Evolutionary conservation across 2,113 vertebrate genomes (phyloP).

Genomic region (Monopterus albus): DNA sequence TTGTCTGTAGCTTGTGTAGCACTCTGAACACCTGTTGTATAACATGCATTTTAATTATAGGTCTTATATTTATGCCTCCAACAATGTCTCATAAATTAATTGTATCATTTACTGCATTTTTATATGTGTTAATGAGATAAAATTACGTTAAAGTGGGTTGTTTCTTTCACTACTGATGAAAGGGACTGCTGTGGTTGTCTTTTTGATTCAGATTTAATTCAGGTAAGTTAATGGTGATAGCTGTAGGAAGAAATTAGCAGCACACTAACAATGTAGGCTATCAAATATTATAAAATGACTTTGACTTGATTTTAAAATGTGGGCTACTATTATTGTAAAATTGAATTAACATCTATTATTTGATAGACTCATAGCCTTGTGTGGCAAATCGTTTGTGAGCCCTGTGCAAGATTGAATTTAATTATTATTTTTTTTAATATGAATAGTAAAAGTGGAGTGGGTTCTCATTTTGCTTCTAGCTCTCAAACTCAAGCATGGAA

Average conservation of each 20-base stretch:
- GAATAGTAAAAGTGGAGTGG: no score
- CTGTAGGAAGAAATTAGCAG: neutral
- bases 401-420: neutral
- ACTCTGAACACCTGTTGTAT: neutral
- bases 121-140: neutral
- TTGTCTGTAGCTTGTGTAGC: neutral
- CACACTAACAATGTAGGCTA: neutral
- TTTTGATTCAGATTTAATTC: neutral
- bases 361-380: no score
- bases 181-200: neutral
- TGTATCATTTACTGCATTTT: neutral
- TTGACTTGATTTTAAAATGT: no score
- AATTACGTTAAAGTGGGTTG: neutral
- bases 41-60: neutral
- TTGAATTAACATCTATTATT: no score
- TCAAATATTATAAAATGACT: neutral
- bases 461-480: slow-evolving; percentile 1
- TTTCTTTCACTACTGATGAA: neutral
- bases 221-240: neutral
- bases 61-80: neutral
- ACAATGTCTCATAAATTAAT: neutral
- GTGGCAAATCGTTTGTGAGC: neutral
- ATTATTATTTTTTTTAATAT: no score
- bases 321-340: no score
- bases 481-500: neutral